Evolutionary conservation across 2,113 vertebrate genomes (phyloP).

Genomic region (Sinocyclocheilus rhinocerous): DNA sequence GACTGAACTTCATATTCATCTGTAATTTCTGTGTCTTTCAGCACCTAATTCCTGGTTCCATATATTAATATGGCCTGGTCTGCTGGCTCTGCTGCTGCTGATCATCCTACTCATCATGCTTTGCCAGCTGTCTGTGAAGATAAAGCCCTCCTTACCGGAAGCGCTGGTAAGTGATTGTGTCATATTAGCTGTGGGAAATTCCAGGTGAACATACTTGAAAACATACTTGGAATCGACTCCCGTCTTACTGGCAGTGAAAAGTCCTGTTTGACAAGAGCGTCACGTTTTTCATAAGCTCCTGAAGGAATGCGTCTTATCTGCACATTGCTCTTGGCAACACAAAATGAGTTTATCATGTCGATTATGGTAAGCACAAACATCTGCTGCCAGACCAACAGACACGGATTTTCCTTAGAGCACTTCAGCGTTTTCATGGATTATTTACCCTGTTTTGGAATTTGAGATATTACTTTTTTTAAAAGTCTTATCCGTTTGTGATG

Average conservation of each 20-base stretch:
- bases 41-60: constrained; percentile 44
- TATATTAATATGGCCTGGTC: constrained; percentile 48
- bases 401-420: neutral
- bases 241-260: constrained; percentile 30
- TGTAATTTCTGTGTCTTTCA: neutral
- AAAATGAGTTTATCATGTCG: neutral
- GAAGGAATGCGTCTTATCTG: neutral
- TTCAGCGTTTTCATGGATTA: no score
- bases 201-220: neutral
- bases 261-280: constrained; percentile 3
- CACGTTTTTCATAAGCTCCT: neutral
- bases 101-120: neutral
- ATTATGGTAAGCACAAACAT: neutral
- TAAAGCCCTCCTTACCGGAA: constrained; percentile 41
- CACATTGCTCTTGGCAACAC: neutral
- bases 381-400: neutral
- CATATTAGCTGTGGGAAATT: neutral
- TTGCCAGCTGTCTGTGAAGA: constrained; percentile 56
- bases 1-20: neutral
- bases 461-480: no score
- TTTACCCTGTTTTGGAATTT: no score
- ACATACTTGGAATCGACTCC: neutral
- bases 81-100: constrained; percentile 49
- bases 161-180: constrained; percentile 64
- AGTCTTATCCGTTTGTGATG: neutral